Evolutionary conservation across 2,888 invertebrate genomes (phyloP).

Genomic region (Globia sparganii): DNA sequence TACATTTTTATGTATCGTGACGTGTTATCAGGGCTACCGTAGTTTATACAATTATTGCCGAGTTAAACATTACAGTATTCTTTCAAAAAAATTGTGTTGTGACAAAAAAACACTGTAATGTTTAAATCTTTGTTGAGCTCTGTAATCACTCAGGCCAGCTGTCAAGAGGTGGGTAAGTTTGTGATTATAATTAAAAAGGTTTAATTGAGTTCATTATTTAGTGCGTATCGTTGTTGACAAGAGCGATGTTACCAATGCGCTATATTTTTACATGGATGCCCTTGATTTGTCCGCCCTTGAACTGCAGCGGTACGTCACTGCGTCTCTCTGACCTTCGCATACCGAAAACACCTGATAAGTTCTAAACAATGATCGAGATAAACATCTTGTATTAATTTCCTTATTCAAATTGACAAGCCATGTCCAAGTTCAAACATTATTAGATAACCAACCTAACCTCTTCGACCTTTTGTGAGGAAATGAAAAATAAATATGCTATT

Average conservation of each 20-base stretch:
- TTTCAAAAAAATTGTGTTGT: slow-evolving; percentile 76
- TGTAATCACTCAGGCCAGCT: slow-evolving; percentile 92
- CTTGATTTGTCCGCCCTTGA: slow-evolving; percentile 87
- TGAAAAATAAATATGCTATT: slow-evolving; percentile 40
- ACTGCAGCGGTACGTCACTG: slow-evolving; percentile 76
- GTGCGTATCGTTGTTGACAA: slow-evolving; percentile 41
- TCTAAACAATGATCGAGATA: slow-evolving; percentile 39
- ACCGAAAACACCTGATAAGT: slow-evolving; percentile 56
- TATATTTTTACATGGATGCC: slow-evolving; percentile 71
- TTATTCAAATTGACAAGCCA: slow-evolving; percentile 26
- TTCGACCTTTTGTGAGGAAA: slow-evolving; percentile 74
- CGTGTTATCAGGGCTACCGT: slow-evolving; percentile 85
- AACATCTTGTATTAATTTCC: slow-evolving; percentile 15
- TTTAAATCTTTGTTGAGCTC: slow-evolving; percentile 91
- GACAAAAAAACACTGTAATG: slow-evolving; percentile 90
- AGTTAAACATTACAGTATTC: slow-evolving; percentile 79
- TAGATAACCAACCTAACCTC: slow-evolving; percentile 86
- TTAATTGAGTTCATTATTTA: slow-evolving; percentile 45
- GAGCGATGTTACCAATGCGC: slow-evolving; percentile 44
- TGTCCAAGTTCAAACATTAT: slow-evolving; percentile 61
- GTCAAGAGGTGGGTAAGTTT: slow-evolving; percentile 95
- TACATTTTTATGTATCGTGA: slow-evolving; percentile 86
- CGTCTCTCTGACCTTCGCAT: slow-evolving; percentile 70
- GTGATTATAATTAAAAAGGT: slow-evolving; percentile 64
- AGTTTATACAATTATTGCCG: slow-evolving; percentile 76